Evolutionary conservation across 2,113 vertebrate species (phyloP), one percentile per base, ranked within the genome.

Genomic region (Bucco capensis): DNA sequence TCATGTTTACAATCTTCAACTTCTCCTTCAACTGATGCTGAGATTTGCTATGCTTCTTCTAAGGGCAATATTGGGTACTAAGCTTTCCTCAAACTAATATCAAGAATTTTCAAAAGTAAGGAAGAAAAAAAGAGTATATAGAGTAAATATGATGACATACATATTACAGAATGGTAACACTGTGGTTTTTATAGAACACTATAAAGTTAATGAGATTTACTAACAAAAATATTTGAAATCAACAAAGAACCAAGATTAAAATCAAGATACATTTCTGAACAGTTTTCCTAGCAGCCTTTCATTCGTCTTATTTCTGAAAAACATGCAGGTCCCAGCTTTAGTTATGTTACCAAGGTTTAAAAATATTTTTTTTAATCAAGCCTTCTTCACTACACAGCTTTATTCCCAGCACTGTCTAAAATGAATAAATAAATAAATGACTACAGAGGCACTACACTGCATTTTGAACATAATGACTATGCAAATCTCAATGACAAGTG

Each of bases 331-430:
- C 27, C 28, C 70, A 73, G 35, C 5, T 84, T 22, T 65, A 74
- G 76, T 60, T 87, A 15, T 38, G 78, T 78, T 66, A 80, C n/a
- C 24, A 69, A 12, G 5, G 8, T 42, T 79, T 61, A 60, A 56
- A 67, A 67, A n/a, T 33, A 17, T 0, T 9, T 0, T 57, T 86
- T 4, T 0, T 53, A 85, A 66, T 37, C 38, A 42, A 67, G 35
- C 6, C 58, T 84, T 82, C 10, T 28, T 33, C 62, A 62, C 19
- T 4, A n/a, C 3, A 18, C 9, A 71, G 14, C 9, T 65, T 70
- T 56, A 77, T 77, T 14, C 22, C 10, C 23, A 40, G 10, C 12
- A 53, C 10, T 60, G 12, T 27, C 19, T 30, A 70, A 35, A 23
- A 57, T n/a, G 38, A 86, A 61, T 38, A 92, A 82, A 76, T 42